Conservation (phyloP, 2,888 invertebrate genomes). For the Ennomos fuscantarius region DNA sequence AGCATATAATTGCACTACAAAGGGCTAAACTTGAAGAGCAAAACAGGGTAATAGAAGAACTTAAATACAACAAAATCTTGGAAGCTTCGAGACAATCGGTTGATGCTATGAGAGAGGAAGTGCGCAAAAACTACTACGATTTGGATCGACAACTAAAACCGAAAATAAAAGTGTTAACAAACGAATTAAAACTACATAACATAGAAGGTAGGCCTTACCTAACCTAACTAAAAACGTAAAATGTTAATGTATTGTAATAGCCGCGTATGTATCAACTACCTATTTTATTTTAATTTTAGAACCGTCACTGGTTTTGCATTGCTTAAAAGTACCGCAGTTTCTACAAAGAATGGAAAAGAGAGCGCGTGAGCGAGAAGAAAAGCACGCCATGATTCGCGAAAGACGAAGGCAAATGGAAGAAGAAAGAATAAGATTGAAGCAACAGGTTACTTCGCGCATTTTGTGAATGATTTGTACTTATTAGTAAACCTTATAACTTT, state of each 20-base stretch:
- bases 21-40: constrained; percentile 89
- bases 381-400: constrained; percentile 78
- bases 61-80: constrained; percentile 88
- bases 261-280: not conserved
- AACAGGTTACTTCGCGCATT: constrained; percentile 60
- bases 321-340: constrained; percentile 88
- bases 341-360: constrained; percentile 90
- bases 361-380: constrained; percentile 87
- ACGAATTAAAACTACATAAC: constrained; percentile 74
- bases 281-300: constrained; percentile 53
- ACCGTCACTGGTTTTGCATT: constrained; percentile 70
- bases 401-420: constrained; percentile 79
- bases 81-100: constrained; percentile 87
- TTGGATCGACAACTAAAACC: constrained; percentile 84
- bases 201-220: constrained; percentile 80
- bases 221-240: not conserved
- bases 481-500: no score
- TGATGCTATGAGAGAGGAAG: constrained; percentile 83
- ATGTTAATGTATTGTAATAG: not conserved
- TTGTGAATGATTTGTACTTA: not conserved
- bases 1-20: constrained; percentile 89
- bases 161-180: constrained; percentile 82
- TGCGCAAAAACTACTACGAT: constrained; percentile 83
- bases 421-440: constrained; percentile 73
- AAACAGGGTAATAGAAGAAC: constrained; percentile 89